Evolutionary conservation across 2,888 invertebrate species (phyloP), one percentile per base, ranked within the genome.

Genomic region (Automeris io): DNA sequence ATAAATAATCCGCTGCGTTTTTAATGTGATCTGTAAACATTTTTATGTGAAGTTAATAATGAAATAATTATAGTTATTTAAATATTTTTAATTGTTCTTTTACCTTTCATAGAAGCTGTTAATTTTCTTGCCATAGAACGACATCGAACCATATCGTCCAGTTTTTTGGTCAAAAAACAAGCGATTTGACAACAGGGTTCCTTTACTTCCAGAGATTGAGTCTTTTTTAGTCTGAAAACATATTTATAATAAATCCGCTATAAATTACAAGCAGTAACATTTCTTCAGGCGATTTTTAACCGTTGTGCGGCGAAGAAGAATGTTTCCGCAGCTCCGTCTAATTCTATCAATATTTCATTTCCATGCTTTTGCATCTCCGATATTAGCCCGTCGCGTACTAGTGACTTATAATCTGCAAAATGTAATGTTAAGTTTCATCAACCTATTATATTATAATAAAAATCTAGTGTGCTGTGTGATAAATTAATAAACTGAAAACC

Each of bases 221-320:
- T 51, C 42, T 65, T 73, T 51, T 82, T 83, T 24, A 82, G 52
- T 42, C 82, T 69, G 35, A 4, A 41, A 36, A 16, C 5, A 12
- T 6, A 8, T 23, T n/a, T 8, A 33, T n/a, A 5, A 23, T 13
- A 13, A 4, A 29, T 4, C 8, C 1, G 1, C 1, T 2, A 3
- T 5, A n/a, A 16, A n/a, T 16, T n/a, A 29, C n/a, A n/a, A 29
- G 23, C n/a, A 25, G 9, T n/a, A 25, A 9, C 22, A 2, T 22
- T 2, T 31, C 4, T 3, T 31, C 7, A 25, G 5, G 18, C 18
- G 32, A 18, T 16, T 25, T 18, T 32, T 21, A 41, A 77, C 83
- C 83, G 76, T 54, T 85, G 83, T 19, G 83, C 82, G n/a, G 80
- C 69, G 51, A 73, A 80, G 57, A 82, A 82, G 49, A 45, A 64